Evolutionary conservation across 2,888 invertebrate species (phyloP), one percentile per base, ranked within the genome.

Genomic region (Hipparchia semele): DNA sequence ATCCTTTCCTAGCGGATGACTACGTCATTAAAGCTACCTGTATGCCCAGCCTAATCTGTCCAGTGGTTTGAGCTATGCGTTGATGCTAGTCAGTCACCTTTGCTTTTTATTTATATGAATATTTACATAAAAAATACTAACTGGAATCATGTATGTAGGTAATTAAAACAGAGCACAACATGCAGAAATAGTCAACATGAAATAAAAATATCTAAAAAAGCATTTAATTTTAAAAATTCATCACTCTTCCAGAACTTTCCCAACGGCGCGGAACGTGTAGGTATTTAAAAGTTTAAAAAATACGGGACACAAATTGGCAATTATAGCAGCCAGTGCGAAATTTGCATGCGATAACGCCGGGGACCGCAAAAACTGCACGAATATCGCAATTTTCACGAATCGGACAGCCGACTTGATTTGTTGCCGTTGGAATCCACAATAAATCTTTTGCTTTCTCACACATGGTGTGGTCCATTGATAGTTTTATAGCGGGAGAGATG

Each of bases 361-460:
- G 75, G 80, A 81, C 80, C 83, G 81, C 81, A 83, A 84, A 84
- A 82, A 78, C 79, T 83, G 84, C 79, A 83, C 80, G 82, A 79
- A 82, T 80, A 81, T 81, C 79, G 80, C 80, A 83, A 86, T 88
- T 89, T 88, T 86, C 86, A 85, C 86, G 84, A 88, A 86, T 87
- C 86, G 80, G 89, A 88, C 88, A 86, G 85, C 82, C 79, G 78
- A 77, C 85, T 89, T 90, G 90, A 91, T 91, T 91, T 90, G 90
- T 90, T 82, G 88, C 84, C 77, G 80, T 80, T 82, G 79, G 86
- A 88, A 87, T 84, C 84, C 85, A 83, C 86, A 82, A 89, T 90
- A 90, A 90, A 90, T 90, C 89, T 87, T 82, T 77, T 78, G 76
- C 76, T 79, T 81, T 80, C 79, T 78, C 78, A 80, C 81, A 80